Evolutionary conservation across 2,113 vertebrate species (phyloP).

Genomic region (Gulo gulo): DNA sequence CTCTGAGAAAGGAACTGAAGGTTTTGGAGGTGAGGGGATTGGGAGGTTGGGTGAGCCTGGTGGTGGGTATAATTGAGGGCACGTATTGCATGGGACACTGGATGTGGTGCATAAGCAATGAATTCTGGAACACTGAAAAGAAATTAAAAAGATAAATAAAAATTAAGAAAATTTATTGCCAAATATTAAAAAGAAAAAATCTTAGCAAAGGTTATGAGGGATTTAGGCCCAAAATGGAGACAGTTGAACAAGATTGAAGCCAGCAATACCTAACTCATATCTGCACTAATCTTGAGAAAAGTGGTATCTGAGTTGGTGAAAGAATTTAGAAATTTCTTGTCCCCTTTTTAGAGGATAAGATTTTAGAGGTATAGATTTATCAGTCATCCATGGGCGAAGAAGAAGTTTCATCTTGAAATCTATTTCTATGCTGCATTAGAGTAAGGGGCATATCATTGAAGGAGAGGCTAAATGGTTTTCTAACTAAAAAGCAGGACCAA

Average conservation of each 20-base stretch:
- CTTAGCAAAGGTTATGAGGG: neutral
- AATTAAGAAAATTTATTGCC: too few relatives aligned
- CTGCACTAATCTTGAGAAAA: neutral
- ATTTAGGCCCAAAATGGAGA: neutral
- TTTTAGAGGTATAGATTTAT: neutral
- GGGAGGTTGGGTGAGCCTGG: too few relatives aligned
- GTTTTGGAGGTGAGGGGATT: too few relatives aligned
- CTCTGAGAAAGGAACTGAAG: too few relatives aligned
- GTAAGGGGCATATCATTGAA: neutral
- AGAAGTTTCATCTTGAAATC: neutral
- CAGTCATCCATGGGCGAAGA: neutral
- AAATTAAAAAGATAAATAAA: too few relatives aligned
- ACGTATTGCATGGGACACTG: too few relatives aligned
- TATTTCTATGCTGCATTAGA: neutral
- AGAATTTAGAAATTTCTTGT: neutral
- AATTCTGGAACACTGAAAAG: too few relatives aligned
- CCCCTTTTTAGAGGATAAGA: neutral
- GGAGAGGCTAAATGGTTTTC: neutral
- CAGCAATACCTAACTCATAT: neutral
- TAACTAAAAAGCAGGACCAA: neutral
- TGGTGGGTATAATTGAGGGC: too few relatives aligned
- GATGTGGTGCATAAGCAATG: too few relatives aligned
- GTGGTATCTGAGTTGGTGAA: neutral
- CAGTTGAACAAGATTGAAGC: neutral
- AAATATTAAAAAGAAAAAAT: too few relatives aligned